A percentile compares a stretch with the other conserved stretches of the same genome.
Evolutionary conservation across 1,140 invertebrate species (phyloP).

Genomic region (Brachionus paranguensis): DNA sequence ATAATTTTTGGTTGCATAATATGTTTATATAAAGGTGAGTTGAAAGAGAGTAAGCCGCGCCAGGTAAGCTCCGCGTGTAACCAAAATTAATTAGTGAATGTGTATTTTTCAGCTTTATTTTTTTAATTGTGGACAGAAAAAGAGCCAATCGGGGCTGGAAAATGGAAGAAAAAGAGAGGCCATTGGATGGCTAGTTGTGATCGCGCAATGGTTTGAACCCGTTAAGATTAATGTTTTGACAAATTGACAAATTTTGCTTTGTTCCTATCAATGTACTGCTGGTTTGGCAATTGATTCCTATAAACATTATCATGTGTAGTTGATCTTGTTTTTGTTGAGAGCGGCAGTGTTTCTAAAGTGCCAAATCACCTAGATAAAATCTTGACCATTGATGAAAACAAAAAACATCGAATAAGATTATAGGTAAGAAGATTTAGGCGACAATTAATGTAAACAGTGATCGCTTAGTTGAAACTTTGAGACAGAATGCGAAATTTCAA

Average conservation of each 20-base stretch:
- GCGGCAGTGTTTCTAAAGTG: not conserved
- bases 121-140: not conserved
- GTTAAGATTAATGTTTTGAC: slow-evolving; percentile 36
- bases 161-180: not conserved
- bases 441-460: slow-evolving; percentile 21
- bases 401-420: slow-evolving; percentile 27
- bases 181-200: not conserved
- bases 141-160: not conserved
- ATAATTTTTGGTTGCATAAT: not conserved
- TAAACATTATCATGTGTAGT: slow-evolving; percentile 39
- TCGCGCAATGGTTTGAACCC: not conserved
- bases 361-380: not conserved
- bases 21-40: not conserved
- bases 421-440: not conserved
- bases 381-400: slow-evolving; percentile 8
- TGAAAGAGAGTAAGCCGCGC: not conserved
- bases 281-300: slow-evolving; percentile 33
- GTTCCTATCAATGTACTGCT: slow-evolving; percentile 35
- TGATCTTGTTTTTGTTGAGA: slow-evolving; percentile 11
- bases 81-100: slow-evolving; percentile 27
- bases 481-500: slow-evolving; percentile 5
- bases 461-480: not conserved
- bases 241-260: slow-evolving; percentile 22
- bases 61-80: slow-evolving; percentile 9
- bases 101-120: slow-evolving; percentile 36